Evolutionary conservation across 2,113 vertebrate genomes (phyloP).

Genomic region (Tapirus terrestris): DNA sequence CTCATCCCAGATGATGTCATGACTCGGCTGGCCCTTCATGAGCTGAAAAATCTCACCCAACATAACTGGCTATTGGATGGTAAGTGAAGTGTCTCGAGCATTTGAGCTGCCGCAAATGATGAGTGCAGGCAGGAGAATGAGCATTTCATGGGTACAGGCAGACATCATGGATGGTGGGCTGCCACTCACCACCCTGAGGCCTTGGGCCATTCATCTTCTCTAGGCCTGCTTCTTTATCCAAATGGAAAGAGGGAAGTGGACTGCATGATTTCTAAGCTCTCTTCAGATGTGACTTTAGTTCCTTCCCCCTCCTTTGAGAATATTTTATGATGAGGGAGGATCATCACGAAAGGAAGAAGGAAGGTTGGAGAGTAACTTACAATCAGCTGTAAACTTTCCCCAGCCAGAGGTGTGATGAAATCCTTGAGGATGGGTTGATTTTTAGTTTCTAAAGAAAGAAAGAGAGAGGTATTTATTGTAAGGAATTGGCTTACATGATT

Average conservation of each 20-base stretch:
- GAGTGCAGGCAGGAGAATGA: not conserved
- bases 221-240: not conserved
- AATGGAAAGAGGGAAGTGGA: not conserved
- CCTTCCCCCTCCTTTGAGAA: not conserved
- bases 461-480: not conserved
- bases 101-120: not conserved
- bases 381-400: not conserved
- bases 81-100: constrained; percentile 77
- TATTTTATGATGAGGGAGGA: not conserved
- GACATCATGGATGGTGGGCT: not conserved
- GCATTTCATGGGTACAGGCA: not conserved
- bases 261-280: not conserved
- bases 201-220: not conserved
- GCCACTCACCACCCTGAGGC: not conserved
- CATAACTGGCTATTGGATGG: constrained; percentile 95
- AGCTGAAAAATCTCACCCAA: constrained; percentile 87
- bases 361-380: not conserved
- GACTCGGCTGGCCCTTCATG: constrained; percentile 92
- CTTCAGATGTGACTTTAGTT: not conserved
- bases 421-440: not conserved
- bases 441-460: not conserved
- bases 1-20: constrained; percentile 97
- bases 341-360: not conserved
- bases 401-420: not conserved
- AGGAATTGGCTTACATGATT: not conserved